Evolutionary conservation across 2,888 invertebrate species (phyloP).

Genomic region (Allygus modestus): DNA sequence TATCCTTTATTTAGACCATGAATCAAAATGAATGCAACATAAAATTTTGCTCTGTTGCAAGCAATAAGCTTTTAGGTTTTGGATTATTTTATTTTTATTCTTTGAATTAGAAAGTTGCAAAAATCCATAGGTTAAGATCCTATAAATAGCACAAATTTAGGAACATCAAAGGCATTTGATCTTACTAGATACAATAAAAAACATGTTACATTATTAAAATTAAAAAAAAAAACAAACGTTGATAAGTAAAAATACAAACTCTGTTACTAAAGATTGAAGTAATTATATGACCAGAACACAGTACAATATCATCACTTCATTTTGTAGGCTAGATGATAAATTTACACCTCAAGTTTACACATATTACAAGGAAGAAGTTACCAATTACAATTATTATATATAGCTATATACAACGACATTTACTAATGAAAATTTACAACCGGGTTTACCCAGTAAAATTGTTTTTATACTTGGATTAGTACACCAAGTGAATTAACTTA

Average conservation of each 20-base stretch:
- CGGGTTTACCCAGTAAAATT: not conserved
- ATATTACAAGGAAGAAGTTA: not conserved
- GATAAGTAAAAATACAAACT: not conserved
- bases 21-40: no score
- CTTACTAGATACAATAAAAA: no score
- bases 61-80: no score
- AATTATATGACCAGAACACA: not conserved
- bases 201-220: not conserved
- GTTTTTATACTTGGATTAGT: constrained; percentile 15
- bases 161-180: no score
- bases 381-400: not conserved
- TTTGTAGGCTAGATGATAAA: not conserved
- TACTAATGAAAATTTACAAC: constrained; percentile 22
- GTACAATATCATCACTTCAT: not conserved
- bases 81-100: no score
- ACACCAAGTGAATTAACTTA: not conserved
- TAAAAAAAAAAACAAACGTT: not conserved
- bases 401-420: constrained; percentile 17
- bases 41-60: no score
- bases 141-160: no score
- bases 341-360: constrained; percentile 3
- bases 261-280: not conserved
- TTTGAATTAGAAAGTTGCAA: no score
- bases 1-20: no score
- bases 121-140: no score